These are phyloP conservation scores for Zygaena filipendulae DNA, from an alignment of 2,888 invertebrate genomes.

Conservation along the genomic window DNA sequence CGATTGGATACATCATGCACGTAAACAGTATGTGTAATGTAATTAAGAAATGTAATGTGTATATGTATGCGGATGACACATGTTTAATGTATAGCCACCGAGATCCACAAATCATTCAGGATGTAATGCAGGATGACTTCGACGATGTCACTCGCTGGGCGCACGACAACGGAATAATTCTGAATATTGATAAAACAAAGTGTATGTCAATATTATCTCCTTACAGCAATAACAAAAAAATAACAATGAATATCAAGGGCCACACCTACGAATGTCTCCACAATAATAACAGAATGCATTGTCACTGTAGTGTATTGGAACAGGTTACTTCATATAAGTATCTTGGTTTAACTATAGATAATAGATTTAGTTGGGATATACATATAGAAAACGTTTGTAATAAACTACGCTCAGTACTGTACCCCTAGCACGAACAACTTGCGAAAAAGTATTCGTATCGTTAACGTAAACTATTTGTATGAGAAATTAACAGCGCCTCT, in stretches of 20 bases:
- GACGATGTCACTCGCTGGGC: conserved; percentile 10
- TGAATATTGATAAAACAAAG: conserved; percentile 11
- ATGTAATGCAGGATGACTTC: conserved; percentile 9
- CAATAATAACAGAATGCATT: too few relatives aligned
- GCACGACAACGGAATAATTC: conserved; percentile 11
- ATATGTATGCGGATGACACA: conserved; percentile 16
- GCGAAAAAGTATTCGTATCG: too few relatives aligned
- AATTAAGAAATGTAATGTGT: conserved; percentile 6
- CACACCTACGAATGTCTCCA: neutral
- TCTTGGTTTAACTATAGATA: too few relatives aligned
- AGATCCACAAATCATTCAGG: conserved; percentile 3
- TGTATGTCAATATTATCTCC: conserved; percentile 8
- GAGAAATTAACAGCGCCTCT: too few relatives aligned
- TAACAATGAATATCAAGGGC: neutral
- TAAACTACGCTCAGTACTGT: too few relatives aligned
- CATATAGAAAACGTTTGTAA: too few relatives aligned
- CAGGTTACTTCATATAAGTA: too few relatives aligned
- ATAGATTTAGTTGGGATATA: too few relatives aligned
- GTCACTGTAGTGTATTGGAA: too few relatives aligned
- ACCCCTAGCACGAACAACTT: too few relatives aligned
- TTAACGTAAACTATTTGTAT: too few relatives aligned
- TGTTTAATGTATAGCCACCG: conserved; percentile 9
- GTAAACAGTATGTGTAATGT: conserved; percentile 11
- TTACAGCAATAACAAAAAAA: neutral
- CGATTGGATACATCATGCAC: conserved; percentile 15